phyloP scores from a whole-genome alignment of 2,888 invertebrate genomes.

The Drosophila fulvimacula region DNA sequence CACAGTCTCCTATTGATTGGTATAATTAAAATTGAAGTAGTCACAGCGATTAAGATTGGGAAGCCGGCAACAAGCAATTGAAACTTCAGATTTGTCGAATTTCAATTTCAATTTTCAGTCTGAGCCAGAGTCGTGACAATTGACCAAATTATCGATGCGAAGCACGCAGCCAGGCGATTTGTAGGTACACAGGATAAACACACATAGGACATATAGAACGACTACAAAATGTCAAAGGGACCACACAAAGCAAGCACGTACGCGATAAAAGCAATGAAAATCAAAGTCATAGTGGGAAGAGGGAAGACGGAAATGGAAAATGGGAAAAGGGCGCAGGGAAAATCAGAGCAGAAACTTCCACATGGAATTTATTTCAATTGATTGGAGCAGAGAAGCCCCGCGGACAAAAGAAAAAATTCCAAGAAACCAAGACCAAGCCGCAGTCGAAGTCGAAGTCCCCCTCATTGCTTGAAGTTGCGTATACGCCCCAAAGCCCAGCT shows the following conservation, averaged over 20 bases:
- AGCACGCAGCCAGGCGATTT: constrained; percentile 35
- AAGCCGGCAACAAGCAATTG: background rate
- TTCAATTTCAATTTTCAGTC: background rate
- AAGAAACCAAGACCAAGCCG: background rate
- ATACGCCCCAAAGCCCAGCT: constrained; percentile 35
- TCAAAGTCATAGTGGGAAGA: constrained; percentile 55
- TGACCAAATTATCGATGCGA: constrained; percentile 54
- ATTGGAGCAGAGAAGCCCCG: constrained; percentile 43
- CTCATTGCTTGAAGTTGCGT: constrained; percentile 33
- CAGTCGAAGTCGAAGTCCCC: background rate
- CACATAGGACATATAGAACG: background rate
- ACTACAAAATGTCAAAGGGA: constrained; percentile 42
- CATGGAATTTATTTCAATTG: constrained; percentile 70
- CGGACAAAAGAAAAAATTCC: constrained; percentile 34
- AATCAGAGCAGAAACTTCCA: constrained; percentile 59
- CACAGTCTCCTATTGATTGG: background rate
- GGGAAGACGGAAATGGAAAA: background rate
- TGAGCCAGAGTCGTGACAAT: constrained; percentile 46
- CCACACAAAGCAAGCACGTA: constrained; percentile 41
- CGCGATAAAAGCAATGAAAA: constrained; percentile 67
- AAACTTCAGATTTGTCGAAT: background rate
- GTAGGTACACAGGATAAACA: constrained; percentile 29
- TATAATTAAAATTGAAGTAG: background rate
- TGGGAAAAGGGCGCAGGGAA: background rate
- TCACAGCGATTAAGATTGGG: background rate